Percentiles rank a stretch among this genome's conserved stretches.
Conservation (phyloP, 2,888 invertebrate species). For the Exephanes ischioxanthus region DNA sequence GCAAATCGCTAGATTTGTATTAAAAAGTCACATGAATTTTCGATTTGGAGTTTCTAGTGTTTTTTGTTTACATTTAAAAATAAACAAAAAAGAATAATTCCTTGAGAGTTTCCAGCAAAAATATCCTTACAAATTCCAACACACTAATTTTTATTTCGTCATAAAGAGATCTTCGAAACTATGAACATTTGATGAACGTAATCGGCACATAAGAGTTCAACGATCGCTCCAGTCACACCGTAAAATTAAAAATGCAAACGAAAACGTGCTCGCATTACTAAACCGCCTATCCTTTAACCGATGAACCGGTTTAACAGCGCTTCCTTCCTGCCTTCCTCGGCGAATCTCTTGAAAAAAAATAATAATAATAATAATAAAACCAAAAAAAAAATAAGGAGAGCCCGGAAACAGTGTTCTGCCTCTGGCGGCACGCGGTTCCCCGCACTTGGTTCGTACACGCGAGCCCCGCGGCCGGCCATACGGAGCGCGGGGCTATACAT, state of each 20-base stretch:
- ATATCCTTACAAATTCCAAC: no score
- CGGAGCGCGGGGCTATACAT: conserved; percentile 6
- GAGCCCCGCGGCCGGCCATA: conserved; percentile 35
- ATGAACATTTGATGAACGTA: neutral
- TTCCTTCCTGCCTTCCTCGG: conserved; percentile 43
- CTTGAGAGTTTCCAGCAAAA: no score
- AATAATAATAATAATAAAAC: neutral
- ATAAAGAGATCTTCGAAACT: conserved; percentile 4
- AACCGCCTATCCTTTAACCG: conserved; percentile 25
- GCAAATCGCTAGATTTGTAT: no score
- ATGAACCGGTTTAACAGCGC: conserved; percentile 48
- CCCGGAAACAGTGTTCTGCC: conserved; percentile 44
- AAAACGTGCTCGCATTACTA: conserved; percentile 18
- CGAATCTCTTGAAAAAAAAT: conserved; percentile 7
- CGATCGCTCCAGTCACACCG: conserved; percentile 1
- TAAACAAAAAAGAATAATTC: neutral
- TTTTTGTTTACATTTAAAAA: no score
- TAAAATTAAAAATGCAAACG: conserved; percentile 48
- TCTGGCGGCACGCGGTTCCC: conserved; percentile 14
- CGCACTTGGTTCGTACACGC: conserved; percentile 43
- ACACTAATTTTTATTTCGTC: neutral
- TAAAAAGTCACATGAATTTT: no score
- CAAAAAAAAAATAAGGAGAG: conserved; percentile 20
- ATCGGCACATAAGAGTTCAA: conserved; percentile 28
- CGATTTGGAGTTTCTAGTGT: no score